A percentile compares a stretch with the other conserved stretches of the same genome.
Conservation (phyloP, 2,113 vertebrate genomes). For the Hylia prasina region DNA sequence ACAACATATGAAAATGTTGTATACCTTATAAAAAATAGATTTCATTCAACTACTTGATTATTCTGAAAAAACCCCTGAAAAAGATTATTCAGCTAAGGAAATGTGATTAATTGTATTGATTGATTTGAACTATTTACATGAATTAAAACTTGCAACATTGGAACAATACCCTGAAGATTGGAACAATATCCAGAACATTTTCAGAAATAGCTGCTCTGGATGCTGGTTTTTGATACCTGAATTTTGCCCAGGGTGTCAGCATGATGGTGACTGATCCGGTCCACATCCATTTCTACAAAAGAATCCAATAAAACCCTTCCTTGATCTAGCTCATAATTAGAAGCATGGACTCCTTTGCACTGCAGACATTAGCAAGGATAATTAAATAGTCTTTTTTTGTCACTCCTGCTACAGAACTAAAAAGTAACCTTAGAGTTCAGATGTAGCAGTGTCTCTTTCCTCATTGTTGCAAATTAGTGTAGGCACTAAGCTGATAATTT, state of each 20-base stretch:
- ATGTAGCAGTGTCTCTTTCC: not conserved
- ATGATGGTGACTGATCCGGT: not conserved
- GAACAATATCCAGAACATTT: not conserved
- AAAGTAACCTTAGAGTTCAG: not conserved
- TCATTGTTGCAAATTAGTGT: not conserved
- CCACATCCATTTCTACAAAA: not conserved
- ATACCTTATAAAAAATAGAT: not conserved
- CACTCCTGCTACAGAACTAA: not conserved
- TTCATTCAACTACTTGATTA: not conserved
- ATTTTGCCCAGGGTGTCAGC: not conserved
- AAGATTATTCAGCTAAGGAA: not conserved
- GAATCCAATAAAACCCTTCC: not conserved
- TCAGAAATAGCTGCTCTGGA: not conserved
- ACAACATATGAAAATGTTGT: not conserved
- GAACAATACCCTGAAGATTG: not conserved
- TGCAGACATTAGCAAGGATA: not conserved
- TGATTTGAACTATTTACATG: not conserved
- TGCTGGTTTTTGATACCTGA: not conserved
- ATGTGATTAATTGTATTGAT: not conserved
- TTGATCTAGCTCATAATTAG: not conserved
- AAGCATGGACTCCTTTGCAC: not conserved
- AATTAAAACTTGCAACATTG: not conserved
- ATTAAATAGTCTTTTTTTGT: not conserved
- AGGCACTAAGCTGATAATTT: not conserved
- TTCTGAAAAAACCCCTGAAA: too few species aligned